A percentile compares a stretch with the other conserved stretches of the same genome.
These are phyloP conservation scores for Odontomyia ornata DNA, from an alignment of 2,888 invertebrate genomes.

Conservation along the genomic window DNA sequence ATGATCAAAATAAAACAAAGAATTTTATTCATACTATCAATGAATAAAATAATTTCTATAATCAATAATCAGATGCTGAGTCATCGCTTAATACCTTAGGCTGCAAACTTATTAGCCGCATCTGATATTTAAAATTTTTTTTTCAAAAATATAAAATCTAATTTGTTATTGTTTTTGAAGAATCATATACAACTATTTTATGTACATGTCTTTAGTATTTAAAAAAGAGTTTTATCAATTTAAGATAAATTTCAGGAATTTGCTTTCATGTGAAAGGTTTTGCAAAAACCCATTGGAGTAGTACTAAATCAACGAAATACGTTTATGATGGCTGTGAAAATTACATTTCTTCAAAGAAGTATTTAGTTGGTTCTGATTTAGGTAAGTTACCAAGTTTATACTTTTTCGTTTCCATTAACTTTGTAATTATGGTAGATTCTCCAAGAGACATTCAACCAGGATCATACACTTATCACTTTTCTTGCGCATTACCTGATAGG, in stretches of 20 bases:
- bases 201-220: not conserved
- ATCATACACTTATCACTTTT: slow-evolving; percentile 77
- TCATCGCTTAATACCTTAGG: too few relatives aligned
- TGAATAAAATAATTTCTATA: too few relatives aligned
- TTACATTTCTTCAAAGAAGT: slow-evolving; percentile 65
- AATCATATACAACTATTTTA: too few relatives aligned
- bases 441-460: slow-evolving; percentile 78
- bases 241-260: slow-evolving; percentile 58
- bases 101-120: too few relatives aligned
- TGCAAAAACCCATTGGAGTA: slow-evolving; percentile 65
- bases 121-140: too few relatives aligned
- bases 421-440: slow-evolving; percentile 62
- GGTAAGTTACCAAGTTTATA: slow-evolving; percentile 57
- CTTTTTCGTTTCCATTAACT: not conserved
- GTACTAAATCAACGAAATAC: slow-evolving; percentile 54
- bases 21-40: too few relatives aligned
- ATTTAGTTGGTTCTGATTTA: slow-evolving; percentile 65
- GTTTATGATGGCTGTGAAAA: slow-evolving; percentile 64
- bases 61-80: too few relatives aligned
- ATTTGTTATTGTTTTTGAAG: too few relatives aligned
- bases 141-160: too few relatives aligned
- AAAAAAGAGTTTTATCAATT: not conserved
- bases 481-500: slow-evolving; percentile 73
- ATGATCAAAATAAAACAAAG: too few relatives aligned
- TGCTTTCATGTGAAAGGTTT: slow-evolving; percentile 63